Base-by-base conservation (phyloP, 2,797 vertebrate genomes). In the Poecilia velifera region DNA sequence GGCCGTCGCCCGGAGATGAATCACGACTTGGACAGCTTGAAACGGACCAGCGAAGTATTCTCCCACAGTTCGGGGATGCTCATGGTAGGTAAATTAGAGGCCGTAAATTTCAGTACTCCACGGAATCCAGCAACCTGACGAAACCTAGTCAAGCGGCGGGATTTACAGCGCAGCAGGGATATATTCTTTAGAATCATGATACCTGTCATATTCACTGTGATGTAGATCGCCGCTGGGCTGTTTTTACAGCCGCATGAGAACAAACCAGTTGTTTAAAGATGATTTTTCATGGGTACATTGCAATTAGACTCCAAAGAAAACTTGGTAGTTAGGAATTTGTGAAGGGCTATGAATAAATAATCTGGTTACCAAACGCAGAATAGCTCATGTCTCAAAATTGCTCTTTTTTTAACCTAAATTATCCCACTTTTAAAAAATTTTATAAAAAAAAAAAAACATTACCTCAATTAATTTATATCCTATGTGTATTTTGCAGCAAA, bases 21-120 rank as follows among this genome's bases (percentile, higher is more conserved):
- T 57, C 46, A 66, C 39, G 72, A 74, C 46, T 47, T 16, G 34
- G 75, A 78, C 49, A 6, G 16, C 83, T 79, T 72, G 12, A 49
- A 64, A 75, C 20, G 20, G 39, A 18, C 49, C 72, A 31, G 34
- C 14, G n/a, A 57, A 41, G 71, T 76, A 71, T 80, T 51, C 68
- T 64, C 39, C 53, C 74, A 64, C 72, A 57, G 80, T 5, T 46
- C 79, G 57, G 14, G 76, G 39, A 71, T 34, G 39, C 57, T 39
- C 62, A 72, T 14, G 46, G 79, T 28, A 49, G 45, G 68, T 62
- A 66, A 53, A 74, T 57, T 28, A 49, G n/a, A 39, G 66, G 36
- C 43, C 49, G 31, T 81, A 62, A 82, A 66, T 13, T 28, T 66
- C 62, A 5, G 62, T 3, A 3, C 34, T 4, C 16, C 34, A 66